A percentile compares a stretch with the other conserved stretches of the same genome.
Conservation (phyloP, 1,140 invertebrate genomes). For the Pogonus chalceus region DNA sequence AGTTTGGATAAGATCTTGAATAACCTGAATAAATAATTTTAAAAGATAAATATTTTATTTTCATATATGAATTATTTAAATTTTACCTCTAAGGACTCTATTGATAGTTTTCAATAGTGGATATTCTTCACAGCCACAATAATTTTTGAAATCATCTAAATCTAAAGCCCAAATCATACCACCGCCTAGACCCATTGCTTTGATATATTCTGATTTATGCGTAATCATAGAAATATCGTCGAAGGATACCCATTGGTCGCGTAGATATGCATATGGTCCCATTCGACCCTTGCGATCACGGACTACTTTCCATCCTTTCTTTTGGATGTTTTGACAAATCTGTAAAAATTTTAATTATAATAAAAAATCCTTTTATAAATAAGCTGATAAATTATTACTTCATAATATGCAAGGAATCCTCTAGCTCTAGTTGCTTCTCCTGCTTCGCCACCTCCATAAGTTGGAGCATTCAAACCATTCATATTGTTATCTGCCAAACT, state of each 20-base stretch:
- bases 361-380: background rate
- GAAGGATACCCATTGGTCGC: conserved; percentile 77
- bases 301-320: conserved; percentile 55
- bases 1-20: background rate
- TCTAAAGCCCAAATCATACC: conserved; percentile 83
- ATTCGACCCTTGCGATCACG: conserved; percentile 57
- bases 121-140: conserved; percentile 67
- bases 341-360: conserved; percentile 23
- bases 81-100: conserved; percentile 54
- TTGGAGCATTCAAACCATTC: conserved; percentile 53
- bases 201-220: conserved; percentile 64
- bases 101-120: conserved; percentile 72
- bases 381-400: conserved; percentile 40
- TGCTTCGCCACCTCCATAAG: conserved; percentile 63
- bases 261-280: conserved; percentile 61
- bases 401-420: conserved; percentile 79
- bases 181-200: conserved; percentile 64
- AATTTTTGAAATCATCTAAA: conserved; percentile 59
- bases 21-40: background rate
- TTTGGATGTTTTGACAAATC: conserved; percentile 58
- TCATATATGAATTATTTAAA: background rate
- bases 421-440: conserved; percentile 68
- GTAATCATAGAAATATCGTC: conserved; percentile 66
- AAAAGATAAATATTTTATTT: conserved; percentile 13
- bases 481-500: conserved; percentile 50